Conservation (phyloP, 2,113 vertebrate genomes). For the Equus przewalskii region DNA sequence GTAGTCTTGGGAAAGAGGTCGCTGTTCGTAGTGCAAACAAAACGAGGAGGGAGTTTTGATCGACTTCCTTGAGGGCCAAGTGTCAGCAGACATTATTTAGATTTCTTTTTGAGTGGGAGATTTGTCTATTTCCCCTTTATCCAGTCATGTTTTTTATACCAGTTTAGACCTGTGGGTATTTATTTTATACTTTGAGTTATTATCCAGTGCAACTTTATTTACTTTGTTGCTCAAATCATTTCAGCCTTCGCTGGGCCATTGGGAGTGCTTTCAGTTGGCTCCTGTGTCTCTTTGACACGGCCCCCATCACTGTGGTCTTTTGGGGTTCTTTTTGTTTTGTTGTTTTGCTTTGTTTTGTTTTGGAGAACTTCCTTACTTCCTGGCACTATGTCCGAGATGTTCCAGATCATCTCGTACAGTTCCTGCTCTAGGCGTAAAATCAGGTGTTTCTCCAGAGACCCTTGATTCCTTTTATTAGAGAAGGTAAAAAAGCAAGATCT, state of each 20-base stretch:
- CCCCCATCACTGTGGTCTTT: neutral
- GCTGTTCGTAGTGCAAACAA: neutral
- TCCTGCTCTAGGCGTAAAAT: neutral
- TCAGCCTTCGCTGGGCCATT: neutral
- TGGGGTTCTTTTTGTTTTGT: neutral
- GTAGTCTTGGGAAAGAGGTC: neutral
- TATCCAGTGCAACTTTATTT: neutral
- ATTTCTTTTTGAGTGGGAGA: neutral
- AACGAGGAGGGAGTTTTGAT: neutral
- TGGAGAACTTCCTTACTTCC: neutral
- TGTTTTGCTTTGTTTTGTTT: neutral
- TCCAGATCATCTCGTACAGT: neutral
- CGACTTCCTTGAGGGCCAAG: neutral
- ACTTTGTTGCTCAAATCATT: neutral
- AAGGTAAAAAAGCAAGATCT: neutral
- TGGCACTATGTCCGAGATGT: neutral
- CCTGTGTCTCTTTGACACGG: neutral
- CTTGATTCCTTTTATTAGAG: neutral
- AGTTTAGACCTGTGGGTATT: neutral
- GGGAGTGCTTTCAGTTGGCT: neutral
- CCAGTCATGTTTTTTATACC: neutral
- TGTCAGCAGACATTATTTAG: neutral
- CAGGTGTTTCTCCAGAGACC: neutral
- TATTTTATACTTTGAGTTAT: neutral
- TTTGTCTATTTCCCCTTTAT: neutral